These are phyloP conservation scores for Albula goreensis DNA, from an alignment of 2,113 vertebrate species.

Conservation along the genomic window DNA sequence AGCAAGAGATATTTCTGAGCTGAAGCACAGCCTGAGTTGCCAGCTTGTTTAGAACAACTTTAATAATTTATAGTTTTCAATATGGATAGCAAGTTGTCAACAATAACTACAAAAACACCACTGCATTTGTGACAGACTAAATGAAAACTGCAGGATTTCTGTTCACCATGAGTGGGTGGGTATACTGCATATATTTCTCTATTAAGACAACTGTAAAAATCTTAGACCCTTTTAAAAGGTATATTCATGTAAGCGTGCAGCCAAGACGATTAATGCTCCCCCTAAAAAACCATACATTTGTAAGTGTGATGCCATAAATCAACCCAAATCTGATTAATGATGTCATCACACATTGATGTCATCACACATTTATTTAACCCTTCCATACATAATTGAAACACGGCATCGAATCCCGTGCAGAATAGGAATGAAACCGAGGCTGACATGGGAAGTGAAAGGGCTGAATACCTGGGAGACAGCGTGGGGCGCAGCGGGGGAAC, in stretches of 20 bases:
- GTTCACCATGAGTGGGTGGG: neutral
- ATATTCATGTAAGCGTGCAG: neutral
- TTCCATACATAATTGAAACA: slow-evolving; percentile 4
- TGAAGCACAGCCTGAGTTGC: neutral
- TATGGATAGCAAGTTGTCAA: neutral
- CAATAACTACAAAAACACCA: neutral
- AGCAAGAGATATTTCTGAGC: neutral
- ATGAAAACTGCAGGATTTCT: neutral
- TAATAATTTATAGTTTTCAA: neutral
- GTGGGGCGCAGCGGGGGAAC: neutral
- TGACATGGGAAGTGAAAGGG: neutral
- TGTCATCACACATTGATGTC: slow-evolving; percentile 70
- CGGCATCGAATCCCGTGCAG: neutral
- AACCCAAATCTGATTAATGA: slow-evolving; percentile 82
- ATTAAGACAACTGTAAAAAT: neutral
- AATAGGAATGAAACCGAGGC: neutral
- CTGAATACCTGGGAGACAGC: neutral
- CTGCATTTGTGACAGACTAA: neutral
- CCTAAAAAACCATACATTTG: neutral
- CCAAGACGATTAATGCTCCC: neutral
- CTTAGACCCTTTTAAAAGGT: neutral
- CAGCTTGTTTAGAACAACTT: neutral
- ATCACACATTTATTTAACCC: slow-evolving; percentile 80
- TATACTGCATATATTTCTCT: neutral
- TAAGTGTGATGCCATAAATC: neutral